Evolutionary conservation across 2,113 vertebrate species (phyloP).

Genomic region (Corythoichthys haematopterus): DNA sequence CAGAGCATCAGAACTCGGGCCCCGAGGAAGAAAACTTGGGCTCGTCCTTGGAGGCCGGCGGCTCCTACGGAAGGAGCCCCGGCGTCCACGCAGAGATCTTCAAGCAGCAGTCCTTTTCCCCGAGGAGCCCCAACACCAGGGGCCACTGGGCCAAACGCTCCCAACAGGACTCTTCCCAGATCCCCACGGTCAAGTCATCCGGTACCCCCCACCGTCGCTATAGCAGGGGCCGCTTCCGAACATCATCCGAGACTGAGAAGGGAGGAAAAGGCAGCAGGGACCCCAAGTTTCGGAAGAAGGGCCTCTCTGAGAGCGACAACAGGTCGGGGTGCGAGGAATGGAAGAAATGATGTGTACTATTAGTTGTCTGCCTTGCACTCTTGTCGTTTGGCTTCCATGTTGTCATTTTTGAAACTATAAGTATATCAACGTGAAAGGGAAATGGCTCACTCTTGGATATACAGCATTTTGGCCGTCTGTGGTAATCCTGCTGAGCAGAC

Average conservation of each 20-base stretch:
- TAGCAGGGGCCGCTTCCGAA: conserved; percentile 45
- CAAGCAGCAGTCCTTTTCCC: conserved; percentile 31
- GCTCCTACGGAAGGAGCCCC: conserved; percentile 40
- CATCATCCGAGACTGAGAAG: conserved; percentile 64
- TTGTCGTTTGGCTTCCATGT: conserved; percentile 16
- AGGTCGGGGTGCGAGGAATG: conserved; percentile 45
- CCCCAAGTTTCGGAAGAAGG: conserved; percentile 51
- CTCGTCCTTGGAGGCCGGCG: conserved; percentile 17
- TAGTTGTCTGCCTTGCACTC: conserved; percentile 31
- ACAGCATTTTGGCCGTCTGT: background rate
- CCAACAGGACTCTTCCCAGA: conserved; percentile 13
- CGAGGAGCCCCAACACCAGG: conserved; percentile 41
- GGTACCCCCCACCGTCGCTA: conserved; percentile 41
- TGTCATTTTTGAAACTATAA: background rate
- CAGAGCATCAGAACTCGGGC: conserved; percentile 53
- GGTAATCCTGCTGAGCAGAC: background rate
- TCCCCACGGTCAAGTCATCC: conserved; percentile 43
- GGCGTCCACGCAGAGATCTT: conserved; percentile 30
- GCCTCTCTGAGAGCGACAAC: conserved; percentile 60
- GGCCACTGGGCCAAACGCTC: conserved; percentile 40
- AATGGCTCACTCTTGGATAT: background rate
- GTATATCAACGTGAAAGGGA: background rate
- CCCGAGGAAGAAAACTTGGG: conserved; percentile 44
- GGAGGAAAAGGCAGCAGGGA: conserved; percentile 44
- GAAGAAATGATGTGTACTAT: conserved; percentile 30